Evolutionary conservation across 1,140 invertebrate genomes (phyloP), one percentile per base, ranked within the genome.

Genomic region (Temnothorax nylanderi): DNA sequence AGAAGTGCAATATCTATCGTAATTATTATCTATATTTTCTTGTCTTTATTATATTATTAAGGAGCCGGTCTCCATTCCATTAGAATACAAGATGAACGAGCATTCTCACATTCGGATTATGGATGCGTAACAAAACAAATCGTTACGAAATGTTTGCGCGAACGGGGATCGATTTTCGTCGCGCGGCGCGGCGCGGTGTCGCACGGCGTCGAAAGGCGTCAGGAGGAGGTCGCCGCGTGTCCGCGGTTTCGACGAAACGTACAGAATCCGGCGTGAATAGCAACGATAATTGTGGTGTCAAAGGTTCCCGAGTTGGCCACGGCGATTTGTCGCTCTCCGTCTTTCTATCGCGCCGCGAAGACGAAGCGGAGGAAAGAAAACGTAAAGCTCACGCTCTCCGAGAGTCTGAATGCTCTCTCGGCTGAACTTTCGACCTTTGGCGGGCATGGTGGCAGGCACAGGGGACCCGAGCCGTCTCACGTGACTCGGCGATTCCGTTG

Each of bases 261-360:
- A 32, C 54, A 44, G 51, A 58, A 72, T 56, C 41, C 37, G 13
- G 26, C 82, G 11, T 80, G 62, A 69, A 81, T 67, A 80, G 49
- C 49, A n/a, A 81, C 64, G 85, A 80, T 86, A 69, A 86, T 86
- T 81, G 85, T 86, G 51, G 76, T 86, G 85, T 54, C 85, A 69
- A 49, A 86, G 51, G 64, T 86, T 69, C 13, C 56, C 62, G 60
- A 37, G 18, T 65, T 67, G 56, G 7, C 74, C 37, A 3, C 74
- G 56, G 74, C 56, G 65, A 69, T 41, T 49, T 16, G 44, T 67
- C 32, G 78, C 26, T 49, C 26, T 81, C 21, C 34, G 18, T 82
- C 51, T 26, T 49, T 84, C 41, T 60, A n/a, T 34, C 80, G 18
- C 69, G n/a, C 41, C 11, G 26, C 74, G n/a, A 41, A 51, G 58